Percentiles rank a stretch among this genome's conserved stretches.
These are phyloP conservation scores for Andinoacara biseriatus DNA, from an alignment of 2,113 vertebrate species.

Conservation along the genomic window DNA sequence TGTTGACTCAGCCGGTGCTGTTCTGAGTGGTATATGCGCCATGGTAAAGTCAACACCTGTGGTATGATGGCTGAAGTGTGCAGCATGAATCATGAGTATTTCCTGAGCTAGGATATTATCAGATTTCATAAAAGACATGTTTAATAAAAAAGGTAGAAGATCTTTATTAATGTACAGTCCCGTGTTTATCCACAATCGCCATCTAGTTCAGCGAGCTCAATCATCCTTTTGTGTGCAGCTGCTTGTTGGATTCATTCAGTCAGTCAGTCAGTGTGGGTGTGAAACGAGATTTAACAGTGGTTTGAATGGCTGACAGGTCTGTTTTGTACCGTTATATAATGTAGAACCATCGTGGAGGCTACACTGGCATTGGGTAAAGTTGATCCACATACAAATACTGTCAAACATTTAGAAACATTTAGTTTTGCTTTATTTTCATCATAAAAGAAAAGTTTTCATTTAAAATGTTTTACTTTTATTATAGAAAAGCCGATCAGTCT, in stretches of 20 bases:
- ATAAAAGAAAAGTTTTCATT: not conserved
- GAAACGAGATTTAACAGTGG: not conserved
- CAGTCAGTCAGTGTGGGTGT: constrained; percentile 3
- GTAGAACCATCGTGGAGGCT: constrained; percentile 4
- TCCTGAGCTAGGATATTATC: not conserved
- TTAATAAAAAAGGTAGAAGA: constrained; percentile 24
- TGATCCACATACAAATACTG: constrained; percentile 6
- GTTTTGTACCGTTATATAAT: not conserved
- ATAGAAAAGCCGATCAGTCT: constrained; percentile 20
- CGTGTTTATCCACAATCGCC: constrained; percentile 20
- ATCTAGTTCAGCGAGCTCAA: constrained; percentile 8
- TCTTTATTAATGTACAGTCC: constrained; percentile 46
- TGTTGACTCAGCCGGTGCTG: not conserved
- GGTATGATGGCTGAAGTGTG: not conserved
- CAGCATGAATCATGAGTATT: not conserved
- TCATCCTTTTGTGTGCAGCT: not conserved
- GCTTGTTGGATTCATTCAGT: constrained; percentile 26
- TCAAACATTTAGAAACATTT: not conserved
- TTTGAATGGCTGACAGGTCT: not conserved
- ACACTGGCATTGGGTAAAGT: constrained; percentile 52
- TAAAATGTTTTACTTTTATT: constrained; percentile 18
- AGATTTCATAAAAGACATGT: not conserved
- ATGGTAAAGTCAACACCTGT: not conserved
- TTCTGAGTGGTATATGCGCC: not conserved
- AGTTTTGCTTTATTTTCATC: not conserved